phyloP scores from a whole-genome alignment of 2,113 vertebrate species.

The Passer domesticus region DNA sequence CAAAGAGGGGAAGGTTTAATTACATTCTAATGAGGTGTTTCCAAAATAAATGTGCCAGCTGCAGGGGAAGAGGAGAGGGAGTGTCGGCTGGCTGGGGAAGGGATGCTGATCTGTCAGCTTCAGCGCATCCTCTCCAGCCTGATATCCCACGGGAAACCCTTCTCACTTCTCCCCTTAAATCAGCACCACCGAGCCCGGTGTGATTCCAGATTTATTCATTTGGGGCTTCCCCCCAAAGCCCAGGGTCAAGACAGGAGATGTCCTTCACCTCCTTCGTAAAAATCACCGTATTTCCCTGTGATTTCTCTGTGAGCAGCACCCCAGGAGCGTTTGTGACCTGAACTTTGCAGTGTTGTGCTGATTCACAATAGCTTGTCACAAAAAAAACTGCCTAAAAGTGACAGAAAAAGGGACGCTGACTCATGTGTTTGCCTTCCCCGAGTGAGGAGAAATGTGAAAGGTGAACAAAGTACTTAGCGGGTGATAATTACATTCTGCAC shows the following conservation, averaged over 20 bases:
- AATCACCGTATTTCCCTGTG: neutral
- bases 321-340: neutral
- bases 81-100: neutral
- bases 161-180: neutral
- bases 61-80: neutral
- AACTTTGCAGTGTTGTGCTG: constrained; percentile 48
- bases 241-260: neutral
- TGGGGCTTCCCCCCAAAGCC: neutral
- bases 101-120: neutral
- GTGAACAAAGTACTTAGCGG: constrained; percentile 41
- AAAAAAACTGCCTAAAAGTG: constrained; percentile 27
- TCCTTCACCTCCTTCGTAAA: neutral
- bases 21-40: neutral
- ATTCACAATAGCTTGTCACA: constrained; percentile 35
- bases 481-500: neutral
- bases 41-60: neutral
- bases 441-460: constrained; percentile 44
- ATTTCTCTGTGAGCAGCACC: neutral
- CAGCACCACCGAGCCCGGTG: neutral
- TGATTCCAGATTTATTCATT: neutral
- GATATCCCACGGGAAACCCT: neutral
- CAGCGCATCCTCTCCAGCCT: neutral
- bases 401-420: constrained; percentile 60
- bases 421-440: constrained; percentile 51
- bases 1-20: neutral